Conservation (phyloP, 1,140 invertebrate species). For the Drosophila bifasciata region DNA sequence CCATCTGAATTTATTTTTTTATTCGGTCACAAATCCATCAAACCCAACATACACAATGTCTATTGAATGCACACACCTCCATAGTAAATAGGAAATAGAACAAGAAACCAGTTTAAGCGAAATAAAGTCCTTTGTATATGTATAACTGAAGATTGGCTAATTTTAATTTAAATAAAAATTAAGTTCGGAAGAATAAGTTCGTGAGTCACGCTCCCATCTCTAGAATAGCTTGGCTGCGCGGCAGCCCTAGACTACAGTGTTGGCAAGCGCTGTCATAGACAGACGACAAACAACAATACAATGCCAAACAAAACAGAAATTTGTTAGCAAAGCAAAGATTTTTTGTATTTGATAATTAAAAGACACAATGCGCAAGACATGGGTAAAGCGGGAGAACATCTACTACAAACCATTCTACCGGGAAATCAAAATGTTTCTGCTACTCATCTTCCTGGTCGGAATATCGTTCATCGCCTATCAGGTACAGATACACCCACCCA, state of each 20-base stretch:
- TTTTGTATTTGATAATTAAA: constrained; percentile 9
- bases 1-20: constrained; percentile 48
- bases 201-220: no score
- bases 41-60: not conserved
- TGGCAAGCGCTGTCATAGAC: not conserved
- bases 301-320: constrained; percentile 53
- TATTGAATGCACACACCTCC: not conserved
- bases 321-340: constrained; percentile 12
- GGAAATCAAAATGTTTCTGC: constrained; percentile 76
- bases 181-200: no score
- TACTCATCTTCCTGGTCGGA: constrained; percentile 75
- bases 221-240: not conserved
- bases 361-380: constrained; percentile 77
- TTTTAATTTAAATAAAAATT: no score
- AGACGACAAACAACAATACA: constrained; percentile 44
- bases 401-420: constrained; percentile 84
- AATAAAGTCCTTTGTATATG: constrained; percentile 5
- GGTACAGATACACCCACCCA: constrained; percentile 41
- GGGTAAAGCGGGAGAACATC: constrained; percentile 82
- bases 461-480: constrained; percentile 82
- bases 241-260: constrained; percentile 18
- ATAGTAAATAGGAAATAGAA: constrained; percentile 13
- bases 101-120: not conserved
- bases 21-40: constrained; percentile 14
- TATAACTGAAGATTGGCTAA: no score